Conservation (phyloP, 2,888 invertebrate genomes). For the Epirrita christyi region DNA sequence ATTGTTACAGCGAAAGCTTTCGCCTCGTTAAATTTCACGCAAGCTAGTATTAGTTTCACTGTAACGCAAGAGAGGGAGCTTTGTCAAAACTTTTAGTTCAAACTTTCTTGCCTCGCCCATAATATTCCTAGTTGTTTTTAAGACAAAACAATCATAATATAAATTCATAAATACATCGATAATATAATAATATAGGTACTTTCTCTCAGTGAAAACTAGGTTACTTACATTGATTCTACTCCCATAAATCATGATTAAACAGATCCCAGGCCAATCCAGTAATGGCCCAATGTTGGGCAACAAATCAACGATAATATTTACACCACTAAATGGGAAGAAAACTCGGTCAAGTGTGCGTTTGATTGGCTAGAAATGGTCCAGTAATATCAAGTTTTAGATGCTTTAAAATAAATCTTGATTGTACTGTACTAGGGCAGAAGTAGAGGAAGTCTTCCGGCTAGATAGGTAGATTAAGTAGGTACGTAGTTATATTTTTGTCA, state of each 20-base stretch:
- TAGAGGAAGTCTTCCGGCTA: too few relatives aligned
- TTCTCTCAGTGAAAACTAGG: constrained; percentile 7
- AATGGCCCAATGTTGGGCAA: constrained; percentile 37
- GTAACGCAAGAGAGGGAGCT: constrained; percentile 17
- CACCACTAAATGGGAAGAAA: constrained; percentile 16
- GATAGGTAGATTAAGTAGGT: background rate
- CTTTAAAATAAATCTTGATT: too few relatives aligned
- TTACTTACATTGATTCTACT: constrained; percentile 12
- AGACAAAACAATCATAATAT: too few relatives aligned
- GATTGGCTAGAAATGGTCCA: constrained; percentile 15
- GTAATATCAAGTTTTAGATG: constrained; percentile 2
- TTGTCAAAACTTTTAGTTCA: background rate
- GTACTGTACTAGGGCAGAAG: too few relatives aligned
- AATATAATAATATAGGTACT: too few relatives aligned
- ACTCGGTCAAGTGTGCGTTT: constrained; percentile 8
- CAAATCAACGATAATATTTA: constrained; percentile 41
- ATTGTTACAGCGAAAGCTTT: constrained; percentile 5
- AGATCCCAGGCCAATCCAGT: constrained; percentile 20
- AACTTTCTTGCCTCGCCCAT: too few relatives aligned
- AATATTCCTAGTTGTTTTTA: too few relatives aligned
- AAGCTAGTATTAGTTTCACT: constrained; percentile 12
- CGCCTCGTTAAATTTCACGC: background rate
- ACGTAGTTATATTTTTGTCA: too few relatives aligned
- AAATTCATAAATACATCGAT: too few relatives aligned
- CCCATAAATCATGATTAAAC: constrained; percentile 38